Base-by-base conservation (phyloP, 2,888 invertebrate genomes). In the Dynastes maya region DNA sequence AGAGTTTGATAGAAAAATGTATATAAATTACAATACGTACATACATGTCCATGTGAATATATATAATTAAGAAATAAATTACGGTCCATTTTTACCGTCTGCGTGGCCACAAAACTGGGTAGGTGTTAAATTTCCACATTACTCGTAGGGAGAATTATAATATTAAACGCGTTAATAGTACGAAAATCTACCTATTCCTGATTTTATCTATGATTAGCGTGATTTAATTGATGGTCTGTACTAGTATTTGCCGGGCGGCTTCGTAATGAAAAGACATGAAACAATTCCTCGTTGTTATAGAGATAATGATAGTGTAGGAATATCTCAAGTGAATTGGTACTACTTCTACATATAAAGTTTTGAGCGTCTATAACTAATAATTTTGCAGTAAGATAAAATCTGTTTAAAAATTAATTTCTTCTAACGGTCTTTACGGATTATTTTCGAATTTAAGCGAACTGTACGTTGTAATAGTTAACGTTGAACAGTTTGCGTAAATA, bases 81-180 rank as follows among this genome's bases (percentile, higher is more conserved):
- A 72, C 22, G 58, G 40, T 22, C 40, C 22, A 55, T 40, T 72
- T 72, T 51, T 29, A 68, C 11, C 68, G 22, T 51, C 29, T 27
- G 49, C 58, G n/a, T 13, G 37, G n/a, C n/a, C 58, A 40, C 40
- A 72, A 58, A 58, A 72, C 13, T 37, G 72, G 40, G 40, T 72
- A 72, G 72, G 72, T 72, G 72, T 61, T 61, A 74, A 11, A 74
- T 74, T 74, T 74, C 55, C 61, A 45, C 72, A 74, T 72, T 58
- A 72, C 37, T 72, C 72, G n/a, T 72, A 61, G 40, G 13, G 68
- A 51, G 51, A 49, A 51, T 68, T 68, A 51, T 68, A 68, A 51
- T 68, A 72, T 67, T 58, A 72, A 16, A 72, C 37, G 40, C 40
- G 32, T 70, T 70, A 58, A 22, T 58, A 58, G 55, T 45, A 45